These are phyloP conservation scores for Porites australiensis DNA, from an alignment of 64 coral and sea anemone genomes.

Conservation along the genomic window DNA sequence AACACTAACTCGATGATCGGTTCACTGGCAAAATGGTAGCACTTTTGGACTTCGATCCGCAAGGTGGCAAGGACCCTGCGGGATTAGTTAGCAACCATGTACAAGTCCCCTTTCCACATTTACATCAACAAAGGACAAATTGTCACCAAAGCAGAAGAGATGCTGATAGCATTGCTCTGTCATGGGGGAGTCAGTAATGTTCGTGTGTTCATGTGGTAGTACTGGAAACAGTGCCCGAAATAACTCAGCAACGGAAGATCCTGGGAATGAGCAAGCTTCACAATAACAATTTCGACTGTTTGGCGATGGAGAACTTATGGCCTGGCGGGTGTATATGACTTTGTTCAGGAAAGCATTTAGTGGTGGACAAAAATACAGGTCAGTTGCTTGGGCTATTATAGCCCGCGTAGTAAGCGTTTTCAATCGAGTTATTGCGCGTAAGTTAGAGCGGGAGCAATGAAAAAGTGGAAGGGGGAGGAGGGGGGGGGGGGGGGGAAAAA, in stretches of 20 bases:
- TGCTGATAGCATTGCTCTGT: neutral
- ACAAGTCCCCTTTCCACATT: slow-evolving; percentile 45
- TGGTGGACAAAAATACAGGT: slow-evolving; percentile 20
- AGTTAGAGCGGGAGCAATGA: too few relatives aligned
- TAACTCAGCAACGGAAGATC: neutral
- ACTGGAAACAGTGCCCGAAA: neutral
- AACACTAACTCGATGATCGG: neutral
- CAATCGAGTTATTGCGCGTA: too few relatives aligned
- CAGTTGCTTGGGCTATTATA: too few relatives aligned
- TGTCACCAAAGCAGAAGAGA: slow-evolving; percentile 23
- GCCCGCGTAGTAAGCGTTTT: too few relatives aligned
- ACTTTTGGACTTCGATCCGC: slow-evolving; percentile 35
- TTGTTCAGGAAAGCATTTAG: slow-evolving; percentile 51
- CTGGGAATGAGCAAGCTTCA: slow-evolving; percentile 70
- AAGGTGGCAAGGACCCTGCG: slow-evolving; percentile 9
- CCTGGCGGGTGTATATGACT: slow-evolving; percentile 37
- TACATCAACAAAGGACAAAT: slow-evolving; percentile 38
- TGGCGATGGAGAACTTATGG: slow-evolving; percentile 16
- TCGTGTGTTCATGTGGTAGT: slow-evolving; percentile 12
- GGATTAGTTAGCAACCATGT: slow-evolving; percentile 46
- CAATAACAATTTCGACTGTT: slow-evolving; percentile 53
- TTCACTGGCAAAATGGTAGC: slow-evolving; percentile 34
- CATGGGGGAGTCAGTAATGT: neutral
- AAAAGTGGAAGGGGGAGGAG: too few relatives aligned
- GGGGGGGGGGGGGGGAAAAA: too few relatives aligned